phyloP scores from a whole-genome alignment of 1,140 invertebrate genomes.

The Neuroterus valhalla region DNA sequence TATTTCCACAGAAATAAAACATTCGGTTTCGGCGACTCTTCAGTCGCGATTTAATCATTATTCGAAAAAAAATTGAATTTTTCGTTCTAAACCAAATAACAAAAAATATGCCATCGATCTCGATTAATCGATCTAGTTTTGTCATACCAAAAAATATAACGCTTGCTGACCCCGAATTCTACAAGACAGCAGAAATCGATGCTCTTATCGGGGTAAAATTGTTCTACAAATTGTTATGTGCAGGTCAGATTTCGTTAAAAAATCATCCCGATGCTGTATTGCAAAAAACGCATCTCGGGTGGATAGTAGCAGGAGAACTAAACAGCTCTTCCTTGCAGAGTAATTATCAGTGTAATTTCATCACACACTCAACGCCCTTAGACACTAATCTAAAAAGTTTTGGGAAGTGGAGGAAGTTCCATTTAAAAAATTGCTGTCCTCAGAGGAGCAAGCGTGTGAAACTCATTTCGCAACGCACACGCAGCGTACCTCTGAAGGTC shows the following conservation, averaged over 20 bases:
- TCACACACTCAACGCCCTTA: no score
- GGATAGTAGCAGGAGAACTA: neutral
- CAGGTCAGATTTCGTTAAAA: no score
- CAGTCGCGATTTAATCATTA: slow-evolving; percentile 35
- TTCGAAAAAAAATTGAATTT: slow-evolving; percentile 33
- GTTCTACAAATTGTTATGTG: no score
- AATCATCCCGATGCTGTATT: no score
- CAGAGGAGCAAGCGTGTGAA: no score
- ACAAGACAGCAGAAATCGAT: neutral
- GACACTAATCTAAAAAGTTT: neutral
- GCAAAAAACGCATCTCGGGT: no score
- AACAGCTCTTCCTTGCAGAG: no score
- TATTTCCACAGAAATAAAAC: slow-evolving; percentile 31
- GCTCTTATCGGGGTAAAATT: neutral
- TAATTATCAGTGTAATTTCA: no score
- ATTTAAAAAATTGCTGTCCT: neutral
- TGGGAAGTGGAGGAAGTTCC: no score
- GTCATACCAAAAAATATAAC: neutral
- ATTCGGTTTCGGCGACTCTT: slow-evolving; percentile 6
- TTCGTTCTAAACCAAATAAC: neutral
- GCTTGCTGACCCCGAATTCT: no score
- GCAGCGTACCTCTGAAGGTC: no score
- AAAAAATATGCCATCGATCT: neutral
- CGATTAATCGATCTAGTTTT: neutral
- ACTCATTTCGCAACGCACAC: no score